Evolutionary conservation across 1,140 invertebrate genomes (phyloP), one percentile per base, ranked within the genome.

Genomic region (Temnothorax curvispinosus): DNA sequence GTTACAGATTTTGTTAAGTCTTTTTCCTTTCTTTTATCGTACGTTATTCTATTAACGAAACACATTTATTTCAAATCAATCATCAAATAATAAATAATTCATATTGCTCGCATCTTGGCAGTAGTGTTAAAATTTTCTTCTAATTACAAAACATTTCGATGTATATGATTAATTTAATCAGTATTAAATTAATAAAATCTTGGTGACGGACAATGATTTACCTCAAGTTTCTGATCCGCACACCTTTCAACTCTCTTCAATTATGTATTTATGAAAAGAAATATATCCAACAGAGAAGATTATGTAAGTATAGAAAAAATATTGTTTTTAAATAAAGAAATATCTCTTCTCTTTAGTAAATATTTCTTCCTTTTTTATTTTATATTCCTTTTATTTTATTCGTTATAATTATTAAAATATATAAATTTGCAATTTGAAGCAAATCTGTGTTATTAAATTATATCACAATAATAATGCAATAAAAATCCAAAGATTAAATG

Each of bases 401-500:
- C 47, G 4, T 41, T 41, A n/a, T 52, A 3, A 74, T 18, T 18
- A 56, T 76, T 60, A 44, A 60, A 76, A 27, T 76, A 44, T 44
- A 76, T 32, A n/a, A 64, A 44, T 67, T 65, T 47, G n/a, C 65
- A 52, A 65, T 47, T 78, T 35, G 3, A 7, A 78, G 5, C 15
- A 54, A 54, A 11, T 74, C 18, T 18, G 13, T 44, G 15, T 6
- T 4, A 13, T 50, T 21, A 7, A 67, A 56, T 56, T 78, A 67
- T 65, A 47, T 1, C 9, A 44, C 41, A 47, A 47, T 13, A 11
- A 13, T 47, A 47, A 44, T 44, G 41, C 6, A 47, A 41, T 47
- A 52, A 27, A 67, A 21, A 2, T 67, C 6, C 8, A n/a, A 71
- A 41, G 62, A 78, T 65, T 78, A 78, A 78, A 78, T 47, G 27